A percentile compares a stretch with the other conserved stretches of the same genome.
These are phyloP conservation scores for Pterostichus niger DNA, from an alignment of 2,888 invertebrate genomes.

Conservation along the genomic window DNA sequence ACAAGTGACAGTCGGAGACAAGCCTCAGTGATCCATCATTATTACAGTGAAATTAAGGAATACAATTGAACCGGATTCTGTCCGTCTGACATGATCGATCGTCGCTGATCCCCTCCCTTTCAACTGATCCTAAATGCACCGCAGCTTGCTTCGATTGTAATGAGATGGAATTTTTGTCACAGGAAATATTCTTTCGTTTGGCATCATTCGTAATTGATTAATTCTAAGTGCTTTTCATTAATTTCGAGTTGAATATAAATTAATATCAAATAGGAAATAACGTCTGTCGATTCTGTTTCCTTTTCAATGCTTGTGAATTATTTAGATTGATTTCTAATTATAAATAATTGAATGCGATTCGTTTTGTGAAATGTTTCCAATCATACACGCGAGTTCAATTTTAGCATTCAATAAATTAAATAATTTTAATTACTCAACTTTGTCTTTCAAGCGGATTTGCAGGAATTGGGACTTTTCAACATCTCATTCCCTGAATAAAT, in stretches of 20 bases:
- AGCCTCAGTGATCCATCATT: conserved; percentile 63
- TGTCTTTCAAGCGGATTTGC: not conserved
- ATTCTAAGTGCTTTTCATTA: conserved; percentile 37
- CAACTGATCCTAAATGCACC: conserved; percentile 26
- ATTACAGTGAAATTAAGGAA: conserved; percentile 66
- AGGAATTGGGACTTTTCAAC: too few relatives aligned
- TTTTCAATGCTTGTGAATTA: conserved; percentile 28
- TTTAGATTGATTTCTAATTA: conserved; percentile 48
- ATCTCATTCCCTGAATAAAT: too few relatives aligned
- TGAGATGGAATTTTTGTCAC: not conserved
- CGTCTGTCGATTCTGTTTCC: conserved; percentile 2
- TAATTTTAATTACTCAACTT: conserved; percentile 29
- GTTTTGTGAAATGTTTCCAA: not conserved
- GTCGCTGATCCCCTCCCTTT: not conserved
- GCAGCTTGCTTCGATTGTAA: not conserved
- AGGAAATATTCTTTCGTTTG: conserved; percentile 2
- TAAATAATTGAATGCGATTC: conserved; percentile 36
- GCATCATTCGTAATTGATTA: conserved; percentile 14
- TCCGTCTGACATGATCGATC: conserved; percentile 57
- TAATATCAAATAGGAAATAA: conserved; percentile 25
- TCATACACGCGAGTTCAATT: conserved; percentile 12
- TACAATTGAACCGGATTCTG: conserved; percentile 61
- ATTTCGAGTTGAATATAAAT: conserved; percentile 12
- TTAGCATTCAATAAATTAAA: conserved; percentile 28
- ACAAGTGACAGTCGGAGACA: conserved; percentile 55